These are phyloP conservation scores for Hipposideros armiger DNA, from an alignment of 2,113 vertebrate genomes.

Conservation along the genomic window DNA sequence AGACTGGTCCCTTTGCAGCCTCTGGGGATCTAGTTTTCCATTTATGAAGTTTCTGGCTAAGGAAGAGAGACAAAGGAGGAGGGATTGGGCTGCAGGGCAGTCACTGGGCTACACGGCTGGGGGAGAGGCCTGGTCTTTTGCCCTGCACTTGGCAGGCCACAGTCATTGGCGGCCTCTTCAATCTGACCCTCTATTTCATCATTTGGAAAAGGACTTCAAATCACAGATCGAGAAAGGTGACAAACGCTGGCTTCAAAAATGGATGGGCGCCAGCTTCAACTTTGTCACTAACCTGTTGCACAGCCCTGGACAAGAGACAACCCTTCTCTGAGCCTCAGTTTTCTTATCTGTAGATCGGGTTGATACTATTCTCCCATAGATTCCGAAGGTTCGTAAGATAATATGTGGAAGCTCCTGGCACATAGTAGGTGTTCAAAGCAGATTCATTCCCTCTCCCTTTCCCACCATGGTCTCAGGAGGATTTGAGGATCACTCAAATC, in stretches of 20 bases:
- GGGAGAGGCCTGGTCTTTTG: background rate
- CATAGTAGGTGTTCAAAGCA: background rate
- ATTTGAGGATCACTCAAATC: background rate
- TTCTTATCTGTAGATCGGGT: background rate
- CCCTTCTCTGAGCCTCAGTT: background rate
- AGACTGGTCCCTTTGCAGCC: background rate
- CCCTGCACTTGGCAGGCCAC: background rate
- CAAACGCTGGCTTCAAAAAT: background rate
- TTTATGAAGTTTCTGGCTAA: background rate
- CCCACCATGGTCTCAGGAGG: background rate
- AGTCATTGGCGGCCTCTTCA: background rate
- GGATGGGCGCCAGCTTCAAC: background rate
- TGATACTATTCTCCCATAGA: background rate
- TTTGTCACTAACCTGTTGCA: background rate
- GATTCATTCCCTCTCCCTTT: background rate
- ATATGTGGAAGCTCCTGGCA: background rate
- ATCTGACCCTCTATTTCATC: background rate
- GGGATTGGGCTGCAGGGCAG: background rate
- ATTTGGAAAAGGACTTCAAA: background rate
- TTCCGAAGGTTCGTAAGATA: background rate
- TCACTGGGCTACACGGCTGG: background rate
- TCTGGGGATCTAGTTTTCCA: background rate
- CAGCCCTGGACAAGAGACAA: background rate
- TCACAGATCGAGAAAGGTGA: background rate
- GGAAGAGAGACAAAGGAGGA: background rate